Evolutionary conservation across 2,888 invertebrate species (phyloP).

Genomic region (Entomobrya multifasciata): DNA sequence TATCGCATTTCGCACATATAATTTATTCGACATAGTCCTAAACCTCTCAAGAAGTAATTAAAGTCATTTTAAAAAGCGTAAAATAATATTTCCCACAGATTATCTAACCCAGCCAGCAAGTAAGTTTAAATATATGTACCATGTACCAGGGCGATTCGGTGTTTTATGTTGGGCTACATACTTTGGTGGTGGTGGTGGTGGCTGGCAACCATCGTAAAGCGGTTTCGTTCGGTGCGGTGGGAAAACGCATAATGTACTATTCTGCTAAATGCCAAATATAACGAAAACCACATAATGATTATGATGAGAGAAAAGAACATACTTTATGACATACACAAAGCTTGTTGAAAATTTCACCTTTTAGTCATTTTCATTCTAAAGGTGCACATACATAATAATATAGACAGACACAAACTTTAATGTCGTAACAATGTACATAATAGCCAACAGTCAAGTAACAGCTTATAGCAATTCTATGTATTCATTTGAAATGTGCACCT

Average conservation of each 20-base stretch:
- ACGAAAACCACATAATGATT: constrained; percentile 21
- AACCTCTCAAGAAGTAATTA: no score
- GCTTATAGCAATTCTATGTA: no score
- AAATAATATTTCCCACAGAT: no score
- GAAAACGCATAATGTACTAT: constrained; percentile 6
- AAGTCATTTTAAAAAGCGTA: no score
- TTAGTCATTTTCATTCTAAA: background rate
- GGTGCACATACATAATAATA: background rate
- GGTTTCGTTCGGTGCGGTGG: constrained; percentile 48
- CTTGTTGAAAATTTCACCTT: background rate
- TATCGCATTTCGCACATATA: no score
- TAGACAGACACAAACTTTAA: background rate
- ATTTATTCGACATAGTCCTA: no score
- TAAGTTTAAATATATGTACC: no score
- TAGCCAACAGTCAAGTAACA: no score
- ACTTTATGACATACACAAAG: background rate
- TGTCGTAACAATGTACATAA: constrained; percentile 1
- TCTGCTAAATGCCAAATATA: constrained; percentile 38
- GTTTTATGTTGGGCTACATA: no score
- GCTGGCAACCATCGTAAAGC: background rate
- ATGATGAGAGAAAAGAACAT: background rate
- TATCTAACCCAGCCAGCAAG: no score
- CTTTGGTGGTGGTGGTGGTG: background rate
- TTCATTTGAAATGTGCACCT: background rate
- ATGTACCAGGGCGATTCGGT: no score